Base-by-base conservation (phyloP, 2,888 invertebrate genomes). In the Pterobdella sp. region DNA sequence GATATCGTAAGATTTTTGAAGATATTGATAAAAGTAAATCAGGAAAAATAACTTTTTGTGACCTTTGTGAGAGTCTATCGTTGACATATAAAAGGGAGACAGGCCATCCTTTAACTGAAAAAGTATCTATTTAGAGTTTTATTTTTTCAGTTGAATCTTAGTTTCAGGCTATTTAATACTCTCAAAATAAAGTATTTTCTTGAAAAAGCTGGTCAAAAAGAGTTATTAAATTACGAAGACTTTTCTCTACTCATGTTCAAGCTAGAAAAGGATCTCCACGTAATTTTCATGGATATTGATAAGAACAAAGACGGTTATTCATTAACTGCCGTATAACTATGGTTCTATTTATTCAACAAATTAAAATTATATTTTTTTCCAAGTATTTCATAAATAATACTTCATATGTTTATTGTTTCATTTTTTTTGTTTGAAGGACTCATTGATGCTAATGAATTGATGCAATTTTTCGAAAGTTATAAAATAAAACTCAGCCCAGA, bases 381-480 rank as follows among this genome's bases (percentile, higher is more conserved):
- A n/a, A n/a, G n/a, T n/a, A n/a, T n/a, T n/a, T n/a, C n/a, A n/a
- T n/a, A n/a, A n/a, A n/a, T n/a, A n/a, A n/a, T n/a, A n/a, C 52
- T 68, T 68, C 1, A 1, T 35, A 68, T 32, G 1, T 35, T 68
- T 68, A 36, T 37, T 10, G 26, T 35, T 68, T 37, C n/a, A n/a
- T 68, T 68, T 26, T 0, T 68, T 29, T 22, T 1, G 7, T n/a
- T 1, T 36, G 42, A 26, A 71, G 71, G 34, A 31, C 26, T 35
- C 0, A n/a, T 63, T 1, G 71, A 35, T 31, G 3, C 63, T 34
- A 26, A 71, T n/a, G 71, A 71, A 26, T 26, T 71, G 34, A 26
- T 56, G n/a, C 18, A 1, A 1, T 71, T 71, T 52, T 71, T 71
- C 37, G 31, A 71, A n/a, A 56, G 34, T n/a, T 26, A 71, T 34